Conservation (phyloP, 2,113 vertebrate genomes). For the Cebus imitator region DNA sequence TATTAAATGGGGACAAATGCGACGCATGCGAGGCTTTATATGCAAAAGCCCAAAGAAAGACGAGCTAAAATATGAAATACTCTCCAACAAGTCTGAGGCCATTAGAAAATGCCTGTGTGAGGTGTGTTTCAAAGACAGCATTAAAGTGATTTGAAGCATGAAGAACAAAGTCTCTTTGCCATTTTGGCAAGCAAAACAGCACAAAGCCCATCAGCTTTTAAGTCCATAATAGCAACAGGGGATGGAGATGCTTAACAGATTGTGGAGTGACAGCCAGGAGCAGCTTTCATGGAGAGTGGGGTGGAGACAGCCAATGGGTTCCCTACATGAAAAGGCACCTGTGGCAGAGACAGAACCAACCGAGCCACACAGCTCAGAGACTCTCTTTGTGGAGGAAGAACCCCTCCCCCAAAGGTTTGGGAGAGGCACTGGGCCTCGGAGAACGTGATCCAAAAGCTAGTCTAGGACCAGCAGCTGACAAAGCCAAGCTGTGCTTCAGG, state of each 20-base stretch:
- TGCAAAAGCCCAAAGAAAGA: slow-evolving; percentile 37
- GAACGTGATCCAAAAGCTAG: background rate
- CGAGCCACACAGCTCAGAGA: background rate
- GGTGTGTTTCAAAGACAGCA: slow-evolving; percentile 7
- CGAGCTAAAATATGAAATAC: background rate
- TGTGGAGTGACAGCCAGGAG: slow-evolving; percentile 22
- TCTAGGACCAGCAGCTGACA: background rate
- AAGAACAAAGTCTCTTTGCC: slow-evolving; percentile 46
- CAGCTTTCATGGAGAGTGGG: accelerated
- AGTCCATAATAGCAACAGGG: background rate
- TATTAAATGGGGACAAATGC: slow-evolving; percentile 22
- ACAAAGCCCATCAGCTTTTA: background rate
- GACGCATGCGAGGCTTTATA: slow-evolving; percentile 13
- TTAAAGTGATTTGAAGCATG: background rate
- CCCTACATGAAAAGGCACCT: slow-evolving; percentile 1
- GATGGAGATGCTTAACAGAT: background rate
- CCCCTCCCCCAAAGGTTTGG: accelerated
- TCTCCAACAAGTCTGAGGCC: background rate
- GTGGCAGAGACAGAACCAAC: background rate
- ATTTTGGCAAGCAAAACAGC: slow-evolving; percentile 36
- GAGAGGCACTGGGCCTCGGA: background rate
- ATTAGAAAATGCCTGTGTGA: background rate
- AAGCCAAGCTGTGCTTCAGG: background rate
- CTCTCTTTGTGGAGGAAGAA: slow-evolving; percentile 36
- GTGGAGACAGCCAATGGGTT: accelerated